A percentile compares a stretch with the other conserved stretches of the same genome.
phyloP scores from a whole-genome alignment of 2,113 vertebrate species.

The Haliaeetus leucogaster region DNA sequence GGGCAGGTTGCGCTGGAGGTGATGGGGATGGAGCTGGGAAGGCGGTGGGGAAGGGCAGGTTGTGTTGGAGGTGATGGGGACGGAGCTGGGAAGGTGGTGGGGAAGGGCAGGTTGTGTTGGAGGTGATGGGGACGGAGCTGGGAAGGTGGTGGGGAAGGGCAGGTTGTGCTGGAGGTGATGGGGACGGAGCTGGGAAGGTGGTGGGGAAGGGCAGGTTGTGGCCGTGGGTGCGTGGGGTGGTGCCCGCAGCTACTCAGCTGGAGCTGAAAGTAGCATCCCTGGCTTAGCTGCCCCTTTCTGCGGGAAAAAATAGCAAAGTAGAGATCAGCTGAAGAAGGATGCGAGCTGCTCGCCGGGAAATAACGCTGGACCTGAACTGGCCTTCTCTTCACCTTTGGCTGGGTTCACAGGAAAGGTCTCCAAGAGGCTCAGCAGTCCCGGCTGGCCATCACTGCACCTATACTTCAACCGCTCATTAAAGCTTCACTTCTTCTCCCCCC shows the following conservation, averaged over 20 bases:
- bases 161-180: neutral
- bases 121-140: neutral
- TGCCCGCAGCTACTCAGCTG: too few species aligned
- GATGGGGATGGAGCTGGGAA: accelerated
- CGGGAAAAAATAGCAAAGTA: neutral
- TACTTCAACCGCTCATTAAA: neutral
- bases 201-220: neutral
- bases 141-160: neutral
- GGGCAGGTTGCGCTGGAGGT: neutral
- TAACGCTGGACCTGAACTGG: neutral
- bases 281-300: neutral
- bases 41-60: neutral
- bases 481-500: neutral
- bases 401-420: neutral
- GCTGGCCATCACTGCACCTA: neutral
- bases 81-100: neutral
- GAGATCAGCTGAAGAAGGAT: neutral
- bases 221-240: neutral
- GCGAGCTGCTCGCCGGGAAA: neutral
- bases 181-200: accelerated
- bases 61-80: accelerated
- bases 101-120: neutral
- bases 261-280: neutral
- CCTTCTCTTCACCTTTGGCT: neutral
- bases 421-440: neutral